Evolutionary conservation across 2,797 vertebrate genomes (phyloP).

Genomic region (Phoeniculus purpureus): DNA sequence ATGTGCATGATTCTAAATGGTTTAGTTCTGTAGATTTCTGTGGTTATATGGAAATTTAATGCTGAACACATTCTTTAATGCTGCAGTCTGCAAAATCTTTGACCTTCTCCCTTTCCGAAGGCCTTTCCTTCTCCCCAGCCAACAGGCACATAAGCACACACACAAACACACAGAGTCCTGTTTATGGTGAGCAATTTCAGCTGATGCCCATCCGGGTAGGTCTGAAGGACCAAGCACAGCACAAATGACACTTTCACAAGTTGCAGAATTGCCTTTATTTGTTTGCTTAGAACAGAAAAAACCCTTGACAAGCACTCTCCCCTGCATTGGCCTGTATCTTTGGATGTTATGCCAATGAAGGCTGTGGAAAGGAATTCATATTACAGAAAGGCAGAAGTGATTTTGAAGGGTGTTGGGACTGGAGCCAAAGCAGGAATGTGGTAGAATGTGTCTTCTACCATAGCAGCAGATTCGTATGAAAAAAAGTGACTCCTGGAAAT

Average conservation of each 20-base stretch:
- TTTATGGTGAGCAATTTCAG: not conserved
- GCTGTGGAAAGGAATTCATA: not conserved
- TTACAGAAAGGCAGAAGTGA: not conserved
- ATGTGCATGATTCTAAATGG: constrained; percentile 28
- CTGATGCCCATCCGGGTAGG: not conserved
- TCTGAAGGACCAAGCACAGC: constrained; percentile 9
- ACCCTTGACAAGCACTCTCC: not conserved
- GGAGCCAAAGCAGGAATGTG: constrained; percentile 27
- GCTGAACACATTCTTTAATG: constrained; percentile 23
- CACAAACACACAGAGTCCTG: not conserved
- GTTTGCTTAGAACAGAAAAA: not conserved
- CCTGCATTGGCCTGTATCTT: not conserved
- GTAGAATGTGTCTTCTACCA: constrained; percentile 23
- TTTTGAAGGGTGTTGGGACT: constrained; percentile 25
- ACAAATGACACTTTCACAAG: not conserved
- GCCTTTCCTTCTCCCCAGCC: not conserved
- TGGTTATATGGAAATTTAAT: constrained; percentile 45
- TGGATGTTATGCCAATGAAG: not conserved
- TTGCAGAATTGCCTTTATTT: not conserved
- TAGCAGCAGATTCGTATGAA: constrained; percentile 13
- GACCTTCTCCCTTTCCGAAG: not conserved
- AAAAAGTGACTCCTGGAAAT: constrained; percentile 10
- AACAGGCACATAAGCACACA: not conserved
- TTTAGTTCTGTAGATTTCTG: constrained; percentile 12
- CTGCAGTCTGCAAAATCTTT: constrained; percentile 11